Evolutionary conservation across 1,140 invertebrate genomes (phyloP).

Genomic region (Sminthurides bifidus): DNA sequence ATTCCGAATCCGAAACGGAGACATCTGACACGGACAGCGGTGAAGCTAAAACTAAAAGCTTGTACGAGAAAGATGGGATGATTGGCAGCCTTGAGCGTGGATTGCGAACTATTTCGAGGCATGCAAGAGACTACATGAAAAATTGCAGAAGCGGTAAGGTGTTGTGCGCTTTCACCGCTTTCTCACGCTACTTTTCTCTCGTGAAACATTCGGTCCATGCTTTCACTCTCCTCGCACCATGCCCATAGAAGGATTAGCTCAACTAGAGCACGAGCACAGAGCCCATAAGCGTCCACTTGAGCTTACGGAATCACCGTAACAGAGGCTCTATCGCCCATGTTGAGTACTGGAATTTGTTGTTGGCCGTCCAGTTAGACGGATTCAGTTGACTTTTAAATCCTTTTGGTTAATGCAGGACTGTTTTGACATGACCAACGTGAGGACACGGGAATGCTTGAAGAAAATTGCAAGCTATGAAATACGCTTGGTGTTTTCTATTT

Average conservation of each 20-base stretch:
- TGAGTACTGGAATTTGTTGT: too few relatives aligned
- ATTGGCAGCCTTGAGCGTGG: constrained; percentile 13
- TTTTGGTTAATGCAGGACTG: too few relatives aligned
- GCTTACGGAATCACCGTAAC: neutral
- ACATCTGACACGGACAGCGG: neutral
- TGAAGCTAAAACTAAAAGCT: neutral
- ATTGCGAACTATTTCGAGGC: constrained; percentile 10
- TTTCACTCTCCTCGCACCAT: too few relatives aligned
- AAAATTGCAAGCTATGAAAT: too few relatives aligned
- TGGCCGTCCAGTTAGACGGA: too few relatives aligned
- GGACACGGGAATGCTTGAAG: too few relatives aligned
- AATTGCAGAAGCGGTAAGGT: constrained; percentile 13
- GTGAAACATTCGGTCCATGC: too few relatives aligned
- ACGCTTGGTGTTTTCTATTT: too few relatives aligned
- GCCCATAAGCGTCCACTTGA: neutral
- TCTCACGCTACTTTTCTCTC: neutral
- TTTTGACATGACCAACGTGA: too few relatives aligned
- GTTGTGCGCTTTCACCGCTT: neutral
- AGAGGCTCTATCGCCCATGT: too few relatives aligned
- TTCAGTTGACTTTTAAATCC: too few relatives aligned
- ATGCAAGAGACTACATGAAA: constrained; percentile 8
- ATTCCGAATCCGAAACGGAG: neutral
- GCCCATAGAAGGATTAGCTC: too few relatives aligned
- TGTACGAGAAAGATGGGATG: constrained; percentile 8
- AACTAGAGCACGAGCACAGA: neutral